Evolutionary conservation across 2,888 invertebrate species (phyloP).

Genomic region (Crocallis elinguaria): DNA sequence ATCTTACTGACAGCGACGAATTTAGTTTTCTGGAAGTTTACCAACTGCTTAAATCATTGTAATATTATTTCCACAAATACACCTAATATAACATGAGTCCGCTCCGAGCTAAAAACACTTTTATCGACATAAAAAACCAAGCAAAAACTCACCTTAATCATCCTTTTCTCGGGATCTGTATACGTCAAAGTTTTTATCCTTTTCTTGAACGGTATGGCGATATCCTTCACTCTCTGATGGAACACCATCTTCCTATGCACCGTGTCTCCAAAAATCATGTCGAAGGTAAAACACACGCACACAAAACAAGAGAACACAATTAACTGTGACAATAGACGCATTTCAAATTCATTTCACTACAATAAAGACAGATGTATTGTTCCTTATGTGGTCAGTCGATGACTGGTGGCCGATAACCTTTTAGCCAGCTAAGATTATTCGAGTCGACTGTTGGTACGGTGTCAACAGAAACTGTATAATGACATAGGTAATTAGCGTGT

Average conservation of each 20-base stretch:
- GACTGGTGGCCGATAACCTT: constrained; percentile 59
- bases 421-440: constrained; percentile 33
- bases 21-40: too few relatives aligned
- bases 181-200: constrained; percentile 69
- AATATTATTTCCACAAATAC: too few relatives aligned
- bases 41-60: too few relatives aligned
- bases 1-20: too few relatives aligned
- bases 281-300: constrained; percentile 60
- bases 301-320: constrained; percentile 52
- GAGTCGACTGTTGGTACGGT: constrained; percentile 8
- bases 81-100: too few relatives aligned
- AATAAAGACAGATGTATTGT: constrained; percentile 37
- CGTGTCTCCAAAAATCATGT: constrained; percentile 78
- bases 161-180: constrained; percentile 70
- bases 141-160: constrained; percentile 62
- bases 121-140: not conserved
- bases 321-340: constrained; percentile 63
- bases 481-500: not conserved
- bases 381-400: constrained; percentile 35
- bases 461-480: not conserved
- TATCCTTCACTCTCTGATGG: constrained; percentile 77
- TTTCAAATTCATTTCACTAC: constrained; percentile 60
- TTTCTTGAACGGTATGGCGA: constrained; percentile 79
- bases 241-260: constrained; percentile 80
- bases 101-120: too few relatives aligned